Base-by-base conservation (phyloP, 2,113 vertebrate species). In the Talpa occidentalis region DNA sequence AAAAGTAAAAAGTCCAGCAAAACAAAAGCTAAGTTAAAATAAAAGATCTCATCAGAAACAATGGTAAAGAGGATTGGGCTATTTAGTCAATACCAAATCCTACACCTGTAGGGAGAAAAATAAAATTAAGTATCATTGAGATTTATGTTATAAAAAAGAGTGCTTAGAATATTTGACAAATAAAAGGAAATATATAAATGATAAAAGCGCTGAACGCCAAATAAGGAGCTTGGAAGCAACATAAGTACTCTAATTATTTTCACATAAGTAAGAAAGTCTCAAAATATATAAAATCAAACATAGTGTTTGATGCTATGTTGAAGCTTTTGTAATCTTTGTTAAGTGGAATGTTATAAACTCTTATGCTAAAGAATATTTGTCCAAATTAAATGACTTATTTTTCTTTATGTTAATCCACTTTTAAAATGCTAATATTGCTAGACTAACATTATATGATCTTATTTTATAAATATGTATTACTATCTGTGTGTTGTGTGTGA, bases 331-430 rank as follows among this genome's bases (percentile, higher is more conserved):
- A 82, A 62, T 70, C 16, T 60, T 60, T 83, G 73, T n/a, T 93
- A 49, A 84, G 6, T 74, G 5, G 17, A 4, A 62, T 62, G 62
- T 86, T 90, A 40, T 26, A 17, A 90, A 69, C 35, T 35, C 37
- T 49, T 26, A 2, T 59, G 32, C 26, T 78, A 32, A 87, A 92
- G 5, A 62, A 32, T 60, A 79, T 78, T 52, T 73, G 47, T 49
- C 44, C 35, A 40, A 90, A 72, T 15, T 44, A 78, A 92, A 22
- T 7, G 47, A 62, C 66, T 62, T 77, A 47, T n/a, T 84, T 80
- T 94, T 54, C 35, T 74, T 74, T 42, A 14, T 80, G 67, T 84
- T 88, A 83, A 95, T 78, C 73, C 8, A 74, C 77, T 60, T 66
- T 6, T 73, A 49, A 49, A 49, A 49, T 49, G 2, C 11, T 56